These are phyloP conservation scores for Paracyclopina nana DNA, from an alignment of 1,140 invertebrate genomes.

Conservation along the genomic window DNA sequence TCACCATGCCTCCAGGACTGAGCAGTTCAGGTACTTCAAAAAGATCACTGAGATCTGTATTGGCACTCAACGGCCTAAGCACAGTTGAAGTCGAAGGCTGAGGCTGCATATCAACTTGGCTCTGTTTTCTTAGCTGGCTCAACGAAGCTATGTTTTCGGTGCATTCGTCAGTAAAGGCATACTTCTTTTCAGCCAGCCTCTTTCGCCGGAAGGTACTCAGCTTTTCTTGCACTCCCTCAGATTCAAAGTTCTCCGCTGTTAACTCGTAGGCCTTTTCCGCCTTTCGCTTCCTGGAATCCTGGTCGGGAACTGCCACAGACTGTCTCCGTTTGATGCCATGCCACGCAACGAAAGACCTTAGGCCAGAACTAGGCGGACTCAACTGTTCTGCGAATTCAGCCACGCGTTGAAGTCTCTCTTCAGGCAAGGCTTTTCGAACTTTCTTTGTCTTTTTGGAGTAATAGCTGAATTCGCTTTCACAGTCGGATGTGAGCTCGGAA, in stretches of 20 bases:
- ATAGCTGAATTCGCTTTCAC: not conserved
- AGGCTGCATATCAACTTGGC: not conserved
- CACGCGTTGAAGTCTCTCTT: not conserved
- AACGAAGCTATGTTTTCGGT: slow-evolving; percentile 24
- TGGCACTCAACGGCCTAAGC: not conserved
- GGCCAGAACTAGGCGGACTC: slow-evolving; percentile 17
- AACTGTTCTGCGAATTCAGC: slow-evolving; percentile 5
- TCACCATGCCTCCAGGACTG: not conserved
- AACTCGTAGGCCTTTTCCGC: slow-evolving; percentile 83
- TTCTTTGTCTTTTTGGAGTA: not conserved
- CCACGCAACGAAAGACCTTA: slow-evolving; percentile 17
- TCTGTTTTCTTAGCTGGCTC: not conserved
- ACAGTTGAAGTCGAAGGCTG: not conserved
- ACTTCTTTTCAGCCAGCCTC: slow-evolving; percentile 68
- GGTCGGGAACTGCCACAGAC: not conserved
- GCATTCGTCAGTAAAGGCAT: slow-evolving; percentile 64
- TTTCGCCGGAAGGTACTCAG: slow-evolving; percentile 24
- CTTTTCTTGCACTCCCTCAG: slow-evolving; percentile 37
- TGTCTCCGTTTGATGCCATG: not conserved
- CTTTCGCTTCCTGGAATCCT: slow-evolving; percentile 32
- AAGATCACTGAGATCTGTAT: not conserved
- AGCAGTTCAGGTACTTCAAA: not conserved
- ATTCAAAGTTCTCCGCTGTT: slow-evolving; percentile 48
- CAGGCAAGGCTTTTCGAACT: too few species aligned
- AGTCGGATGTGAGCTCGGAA: not conserved